Percentiles rank a stretch among this genome's conserved stretches.
These are phyloP conservation scores for Mechanitis messenoides DNA, from an alignment of 2,888 invertebrate genomes.

Conservation along the genomic window DNA sequence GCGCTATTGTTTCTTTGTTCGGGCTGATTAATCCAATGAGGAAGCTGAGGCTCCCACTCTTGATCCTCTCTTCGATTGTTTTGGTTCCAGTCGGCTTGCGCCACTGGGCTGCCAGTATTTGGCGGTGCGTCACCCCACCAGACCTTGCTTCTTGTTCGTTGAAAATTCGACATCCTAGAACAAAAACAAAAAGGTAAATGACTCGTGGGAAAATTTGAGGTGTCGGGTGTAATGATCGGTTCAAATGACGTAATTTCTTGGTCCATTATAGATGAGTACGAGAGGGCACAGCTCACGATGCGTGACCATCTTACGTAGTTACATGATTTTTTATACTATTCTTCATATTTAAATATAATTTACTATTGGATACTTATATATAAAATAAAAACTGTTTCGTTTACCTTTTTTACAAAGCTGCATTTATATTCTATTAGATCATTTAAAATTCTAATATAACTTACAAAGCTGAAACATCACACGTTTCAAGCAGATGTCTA, in stretches of 20 bases:
- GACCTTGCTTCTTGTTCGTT: conserved; percentile 81
- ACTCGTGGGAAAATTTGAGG: conserved; percentile 61
- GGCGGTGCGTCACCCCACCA: conserved; percentile 79
- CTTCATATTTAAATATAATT: neutral
- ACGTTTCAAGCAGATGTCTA: conserved; percentile 62
- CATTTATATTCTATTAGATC: too few relatives aligned
- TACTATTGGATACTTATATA: neutral
- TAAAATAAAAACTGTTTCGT: too few relatives aligned
- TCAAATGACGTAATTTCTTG: conserved; percentile 64
- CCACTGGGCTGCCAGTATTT: conserved; percentile 62
- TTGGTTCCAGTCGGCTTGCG: conserved; percentile 52
- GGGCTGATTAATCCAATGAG: conserved; percentile 72
- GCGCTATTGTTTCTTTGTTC: conserved; percentile 58
- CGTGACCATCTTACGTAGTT: conserved; percentile 48
- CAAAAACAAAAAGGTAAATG: conserved; percentile 56
- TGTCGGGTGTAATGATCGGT: conserved; percentile 59
- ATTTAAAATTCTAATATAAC: conserved; percentile 7
- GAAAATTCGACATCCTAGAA: conserved; percentile 80
- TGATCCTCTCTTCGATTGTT: conserved; percentile 54
- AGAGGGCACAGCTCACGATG: conserved; percentile 50
- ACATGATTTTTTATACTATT: neutral
- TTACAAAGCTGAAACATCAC: conserved; percentile 17
- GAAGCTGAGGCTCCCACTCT: conserved; percentile 72
- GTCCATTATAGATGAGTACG: conserved; percentile 56
- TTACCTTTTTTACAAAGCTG: too few relatives aligned